These are phyloP conservation scores for Sebastes dallii DNA, from an alignment of 2,797 vertebrate species.

Conservation along the genomic window DNA sequence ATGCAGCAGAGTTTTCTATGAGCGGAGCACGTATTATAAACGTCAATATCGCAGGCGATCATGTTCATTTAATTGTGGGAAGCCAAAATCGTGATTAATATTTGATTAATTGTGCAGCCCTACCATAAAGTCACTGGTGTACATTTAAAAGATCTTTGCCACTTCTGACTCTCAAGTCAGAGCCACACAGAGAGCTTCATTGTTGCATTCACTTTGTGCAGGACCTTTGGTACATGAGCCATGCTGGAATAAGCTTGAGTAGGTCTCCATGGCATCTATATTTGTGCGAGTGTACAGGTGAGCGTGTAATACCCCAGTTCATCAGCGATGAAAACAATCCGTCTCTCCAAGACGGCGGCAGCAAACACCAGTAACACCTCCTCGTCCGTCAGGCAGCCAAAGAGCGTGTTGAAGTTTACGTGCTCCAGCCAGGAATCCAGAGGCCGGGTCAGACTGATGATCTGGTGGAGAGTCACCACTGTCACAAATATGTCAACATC, in stretches of 20 bases:
- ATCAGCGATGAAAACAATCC: slow-evolving; percentile 91
- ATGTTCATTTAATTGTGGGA: too few species aligned
- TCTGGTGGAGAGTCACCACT: slow-evolving; percentile 73
- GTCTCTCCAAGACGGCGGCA: slow-evolving; percentile 87
- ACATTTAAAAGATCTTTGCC: too few species aligned
- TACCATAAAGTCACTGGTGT: too few species aligned
- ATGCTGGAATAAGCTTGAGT: not conserved
- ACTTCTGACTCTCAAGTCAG: too few species aligned
- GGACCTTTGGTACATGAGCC: not conserved
- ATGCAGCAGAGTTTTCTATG: too few species aligned
- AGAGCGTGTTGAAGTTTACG: slow-evolving; percentile 88
- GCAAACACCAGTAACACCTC: slow-evolving; percentile 91
- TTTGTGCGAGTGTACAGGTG: not conserved
- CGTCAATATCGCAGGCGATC: too few species aligned
- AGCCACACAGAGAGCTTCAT: too few species aligned
- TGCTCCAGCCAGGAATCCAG: slow-evolving; percentile 94
- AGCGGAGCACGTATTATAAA: too few species aligned
- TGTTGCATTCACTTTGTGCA: not conserved
- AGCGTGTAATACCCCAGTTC: slow-evolving; percentile 86
- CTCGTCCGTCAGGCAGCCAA: slow-evolving; percentile 82
- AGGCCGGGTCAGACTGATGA: slow-evolving; percentile 91
- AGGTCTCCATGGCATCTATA: not conserved
- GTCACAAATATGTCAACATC: slow-evolving; percentile 22
- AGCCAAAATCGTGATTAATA: too few species aligned
- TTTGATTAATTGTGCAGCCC: too few species aligned